phyloP scores from a whole-genome alignment of 2,797 vertebrate species.

The Sylvia borin region DNA sequence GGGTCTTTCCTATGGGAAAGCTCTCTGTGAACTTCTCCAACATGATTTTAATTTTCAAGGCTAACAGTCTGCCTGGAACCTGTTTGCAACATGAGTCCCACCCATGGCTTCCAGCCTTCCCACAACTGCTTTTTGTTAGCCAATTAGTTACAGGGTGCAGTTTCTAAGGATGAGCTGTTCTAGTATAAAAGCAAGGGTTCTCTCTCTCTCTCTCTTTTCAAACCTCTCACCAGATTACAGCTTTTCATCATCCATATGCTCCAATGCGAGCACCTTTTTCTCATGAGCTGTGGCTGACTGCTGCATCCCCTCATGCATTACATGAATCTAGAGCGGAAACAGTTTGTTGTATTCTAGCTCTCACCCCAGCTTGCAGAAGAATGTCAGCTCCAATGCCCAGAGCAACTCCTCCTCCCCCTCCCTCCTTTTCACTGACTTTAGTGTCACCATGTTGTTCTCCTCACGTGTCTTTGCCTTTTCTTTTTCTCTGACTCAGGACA shows the following conservation, averaged over 20 bases:
- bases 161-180: not conserved
- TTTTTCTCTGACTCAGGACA: not conserved
- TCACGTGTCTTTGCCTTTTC: accelerated
- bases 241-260: not conserved
- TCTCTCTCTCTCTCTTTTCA: not conserved
- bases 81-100: not conserved
- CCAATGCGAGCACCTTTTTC: not conserved
- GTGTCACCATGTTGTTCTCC: not conserved
- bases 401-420: not conserved
- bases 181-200: too few species aligned
- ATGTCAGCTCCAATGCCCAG: not conserved
- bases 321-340: not conserved
- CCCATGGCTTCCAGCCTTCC: not conserved
- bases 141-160: not conserved
- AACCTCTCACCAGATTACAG: not conserved
- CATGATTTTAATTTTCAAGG: not conserved
- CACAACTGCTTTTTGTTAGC: not conserved
- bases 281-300: not conserved
- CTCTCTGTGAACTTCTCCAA: not conserved
- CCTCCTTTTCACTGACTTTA: not conserved
- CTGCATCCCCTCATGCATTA: not conserved
- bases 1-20: not conserved
- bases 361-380: not conserved
- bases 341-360: not conserved
- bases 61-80: not conserved